Percentiles rank a stretch among this genome's conserved stretches.
These are phyloP conservation scores for Onthophagus sagittarius DNA, from an alignment of 2,888 invertebrate species.

Conservation along the genomic window DNA sequence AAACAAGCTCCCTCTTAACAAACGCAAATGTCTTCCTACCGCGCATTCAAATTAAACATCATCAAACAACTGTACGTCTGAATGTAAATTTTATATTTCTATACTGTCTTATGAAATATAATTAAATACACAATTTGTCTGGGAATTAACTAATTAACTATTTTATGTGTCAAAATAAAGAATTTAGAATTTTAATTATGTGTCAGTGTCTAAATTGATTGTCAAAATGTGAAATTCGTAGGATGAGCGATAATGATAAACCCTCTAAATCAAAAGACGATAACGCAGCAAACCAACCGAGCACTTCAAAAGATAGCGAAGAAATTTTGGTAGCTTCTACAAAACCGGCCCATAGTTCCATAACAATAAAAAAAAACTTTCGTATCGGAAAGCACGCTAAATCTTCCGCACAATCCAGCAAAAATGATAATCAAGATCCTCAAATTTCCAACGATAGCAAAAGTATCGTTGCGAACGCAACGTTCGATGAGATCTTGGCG, in stretches of 20 bases:
- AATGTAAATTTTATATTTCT: slow-evolving; percentile 3
- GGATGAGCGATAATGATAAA: slow-evolving; percentile 23
- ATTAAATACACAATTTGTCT: background rate
- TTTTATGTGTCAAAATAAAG: too few species aligned
- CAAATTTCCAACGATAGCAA: background rate
- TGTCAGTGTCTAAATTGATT: slow-evolving; percentile 3
- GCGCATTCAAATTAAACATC: background rate
- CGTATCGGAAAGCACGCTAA: background rate
- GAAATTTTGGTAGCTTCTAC: slow-evolving; percentile 1
- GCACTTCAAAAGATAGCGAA: slow-evolving; percentile 1
- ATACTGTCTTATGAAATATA: background rate
- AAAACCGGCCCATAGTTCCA: background rate
- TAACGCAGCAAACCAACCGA: background rate
- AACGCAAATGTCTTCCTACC: slow-evolving; percentile 5
- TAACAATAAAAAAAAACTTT: background rate
- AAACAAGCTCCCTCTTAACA: background rate
- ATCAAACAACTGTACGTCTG: background rate
- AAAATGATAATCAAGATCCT: background rate
- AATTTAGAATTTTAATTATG: background rate
- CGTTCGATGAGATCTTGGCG: slow-evolving; percentile 17
- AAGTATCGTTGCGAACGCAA: background rate
- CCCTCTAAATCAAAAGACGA: slow-evolving; percentile 9
- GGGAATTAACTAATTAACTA: background rate
- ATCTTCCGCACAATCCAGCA: background rate
- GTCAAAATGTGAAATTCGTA: slow-evolving; percentile 21